Evolutionary conservation across 2,888 invertebrate genomes (phyloP), one percentile per base, ranked within the genome.

Genomic region (Ectemnius continuus): DNA sequence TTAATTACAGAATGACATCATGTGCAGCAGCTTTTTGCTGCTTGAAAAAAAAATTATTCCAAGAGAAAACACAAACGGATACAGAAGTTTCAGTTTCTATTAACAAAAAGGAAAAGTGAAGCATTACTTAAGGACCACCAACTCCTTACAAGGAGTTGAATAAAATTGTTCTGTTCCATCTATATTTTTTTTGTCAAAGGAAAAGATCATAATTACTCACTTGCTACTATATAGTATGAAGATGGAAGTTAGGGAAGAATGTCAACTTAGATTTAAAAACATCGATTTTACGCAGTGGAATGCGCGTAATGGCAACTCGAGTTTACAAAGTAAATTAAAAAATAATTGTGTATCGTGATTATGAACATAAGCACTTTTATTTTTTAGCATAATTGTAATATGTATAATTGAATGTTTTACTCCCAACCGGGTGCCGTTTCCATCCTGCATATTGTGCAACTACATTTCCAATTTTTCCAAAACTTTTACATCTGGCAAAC

Each of bases 371-470:
- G 84, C 86, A 86, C 82, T 77, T 78, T 86, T 79, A 84, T 85
- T 85, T 85, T 86, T 84, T 88, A 88, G 87, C 82, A 75, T 85
- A 85, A 86, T 87, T 87, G 79, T 87, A 86, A 87, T 73, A 81
- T 87, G 85, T 86, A 85, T 84, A 86, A 83, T 81, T 80, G 76
- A 83, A 67, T 80, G 64, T 70, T 71, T 79, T 68, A 71, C 75
- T 73, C 52, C 61, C 73, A 71, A 60, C 67, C 61, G 69, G 73
- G 66, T 65, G 61, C 62, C 61, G 56, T 71, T 79, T 75, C 73
- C 82, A 69, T 67, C 63, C 73, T 79, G 70, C 71, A 61, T 83
- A 79, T 47, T 69, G 78, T 70, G 68, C 67, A 75, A 23, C 75
- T 76, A 75, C 72, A 76, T 71, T 70, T 74, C 76, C 75, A 69